Base-by-base conservation (phyloP, 2,888 invertebrate genomes). In the Noctuana brunneofusca region DNA sequence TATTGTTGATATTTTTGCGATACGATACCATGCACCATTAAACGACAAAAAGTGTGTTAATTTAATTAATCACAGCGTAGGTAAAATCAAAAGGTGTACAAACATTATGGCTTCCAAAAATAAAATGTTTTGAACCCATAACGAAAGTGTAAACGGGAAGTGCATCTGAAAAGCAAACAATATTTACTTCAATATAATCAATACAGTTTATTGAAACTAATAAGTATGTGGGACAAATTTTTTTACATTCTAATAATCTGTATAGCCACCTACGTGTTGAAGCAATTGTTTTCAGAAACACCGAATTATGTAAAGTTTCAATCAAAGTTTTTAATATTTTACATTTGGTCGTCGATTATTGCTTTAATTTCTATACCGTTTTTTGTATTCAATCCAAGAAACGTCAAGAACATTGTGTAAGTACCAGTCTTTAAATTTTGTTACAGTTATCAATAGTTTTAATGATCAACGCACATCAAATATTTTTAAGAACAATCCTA, bases 371-470 rank as follows among this genome's bases (percentile, higher is more conserved):
- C 89, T 65, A 75, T 92, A 69, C 92, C 92, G 30, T 88, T 91
- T 75, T 92, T 91, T 70, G 86, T 89, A 60, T 88, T 92, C 65
- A 89, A 89, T 66, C 92, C 92, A 1, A 92, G 85, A 79, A 92
- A 89, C 70, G 92, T 92, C 16, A 90, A 88, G 68, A 93, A 93
- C 75, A 86, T 89, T 30, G 70, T 91, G 93, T 93, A 81, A 92
- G 93, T 92, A 86, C 63, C 20, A n/a, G 20, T 52, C 8, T 20
- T 18, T 30, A 32, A 35, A 43, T 63, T 46, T 56, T 35, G 43
- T 46, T 41, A 11, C n/a, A 35, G 3, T 35, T 35, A 35, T n/a
- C 11, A 3, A 35, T 11, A 3, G 3, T 12, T 35, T 35, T 27
- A 27, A 27, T 27, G 8, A 27, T n/a, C n/a, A n/a, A n/a, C n/a